Percentiles rank a stretch among this genome's conserved stretches.
Conservation (phyloP, 2,797 vertebrate species). For the Phylloscopus collybita region DNA sequence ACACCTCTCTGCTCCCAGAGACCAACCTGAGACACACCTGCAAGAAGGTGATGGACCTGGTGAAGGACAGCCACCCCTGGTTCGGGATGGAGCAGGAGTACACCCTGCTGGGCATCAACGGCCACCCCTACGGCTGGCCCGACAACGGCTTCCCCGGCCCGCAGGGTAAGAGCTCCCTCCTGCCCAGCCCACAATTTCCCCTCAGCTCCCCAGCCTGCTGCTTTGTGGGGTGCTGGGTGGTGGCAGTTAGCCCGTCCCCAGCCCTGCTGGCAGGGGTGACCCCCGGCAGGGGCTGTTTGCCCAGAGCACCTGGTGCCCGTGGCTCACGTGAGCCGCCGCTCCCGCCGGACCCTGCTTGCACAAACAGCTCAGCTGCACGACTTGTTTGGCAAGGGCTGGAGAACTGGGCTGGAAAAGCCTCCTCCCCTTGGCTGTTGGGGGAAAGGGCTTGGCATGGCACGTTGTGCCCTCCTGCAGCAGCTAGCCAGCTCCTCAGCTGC, state of each 20-base stretch:
- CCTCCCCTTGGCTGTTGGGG: not conserved
- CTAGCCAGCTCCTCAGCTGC: not conserved
- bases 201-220: not conserved
- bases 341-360: not conserved
- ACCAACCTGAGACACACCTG: constrained; percentile 83
- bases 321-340: not conserved
- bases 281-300: not conserved
- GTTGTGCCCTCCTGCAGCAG: not conserved
- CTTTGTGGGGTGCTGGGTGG: not conserved
- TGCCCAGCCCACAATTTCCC: rapidly evolving
- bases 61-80: constrained; percentile 80
- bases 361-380: not conserved
- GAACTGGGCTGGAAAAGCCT: not conserved
- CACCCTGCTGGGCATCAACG: constrained; percentile 81
- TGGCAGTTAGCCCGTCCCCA: rapidly evolving
- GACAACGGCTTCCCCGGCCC: constrained; percentile 83
- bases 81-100: constrained; percentile 94
- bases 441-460: not conserved
- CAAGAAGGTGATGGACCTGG: constrained; percentile 82
- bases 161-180: constrained; percentile 78
- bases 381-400: constrained; percentile 42
- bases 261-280: rapidly evolving
- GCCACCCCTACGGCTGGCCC: constrained; percentile 87
- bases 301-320: rapidly evolving
- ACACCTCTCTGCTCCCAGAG: constrained; percentile 69